A percentile compares a stretch with the other conserved stretches of the same genome.
phyloP scores from a whole-genome alignment of 2,797 vertebrate species.

The Sebastes paucispinis region DNA sequence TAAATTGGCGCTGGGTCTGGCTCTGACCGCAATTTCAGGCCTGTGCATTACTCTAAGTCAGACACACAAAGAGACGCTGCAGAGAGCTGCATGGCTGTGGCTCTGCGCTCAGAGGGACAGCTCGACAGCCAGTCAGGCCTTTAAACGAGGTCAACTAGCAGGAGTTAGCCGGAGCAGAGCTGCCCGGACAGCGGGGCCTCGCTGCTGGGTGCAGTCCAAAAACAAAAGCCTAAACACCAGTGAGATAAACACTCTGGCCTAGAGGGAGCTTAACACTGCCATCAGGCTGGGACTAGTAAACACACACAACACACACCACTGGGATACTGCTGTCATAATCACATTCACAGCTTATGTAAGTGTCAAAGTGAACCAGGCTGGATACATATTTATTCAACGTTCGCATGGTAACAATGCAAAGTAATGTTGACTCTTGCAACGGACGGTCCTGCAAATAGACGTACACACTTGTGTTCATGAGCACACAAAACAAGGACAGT shows the following conservation, averaged over 20 bases:
- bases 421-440: background rate
- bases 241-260: slow-evolving; percentile 66
- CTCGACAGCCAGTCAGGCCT: slow-evolving; percentile 46
- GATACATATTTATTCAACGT: slow-evolving; percentile 19
- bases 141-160: slow-evolving; percentile 69
- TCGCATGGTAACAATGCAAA: slow-evolving; percentile 3
- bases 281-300: slow-evolving; percentile 51
- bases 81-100: slow-evolving; percentile 23
- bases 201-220: slow-evolving; percentile 61
- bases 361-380: slow-evolving; percentile 29
- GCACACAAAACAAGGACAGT: background rate
- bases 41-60: slow-evolving; percentile 1
- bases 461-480: background rate
- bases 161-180: slow-evolving; percentile 44
- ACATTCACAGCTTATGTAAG: slow-evolving; percentile 51
- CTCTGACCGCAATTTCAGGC: slow-evolving; percentile 9
- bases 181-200: slow-evolving; percentile 31
- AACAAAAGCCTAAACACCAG: slow-evolving; percentile 55
- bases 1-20: slow-evolving; percentile 18
- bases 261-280: slow-evolving; percentile 53
- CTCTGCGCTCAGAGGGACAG: slow-evolving; percentile 47
- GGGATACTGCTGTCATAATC: slow-evolving; percentile 49
- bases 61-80: slow-evolving; percentile 7
- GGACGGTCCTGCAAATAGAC: background rate
- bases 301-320: slow-evolving; percentile 39